Conservation (phyloP, 2,113 vertebrate genomes). For the Leucosticte australis region DNA sequence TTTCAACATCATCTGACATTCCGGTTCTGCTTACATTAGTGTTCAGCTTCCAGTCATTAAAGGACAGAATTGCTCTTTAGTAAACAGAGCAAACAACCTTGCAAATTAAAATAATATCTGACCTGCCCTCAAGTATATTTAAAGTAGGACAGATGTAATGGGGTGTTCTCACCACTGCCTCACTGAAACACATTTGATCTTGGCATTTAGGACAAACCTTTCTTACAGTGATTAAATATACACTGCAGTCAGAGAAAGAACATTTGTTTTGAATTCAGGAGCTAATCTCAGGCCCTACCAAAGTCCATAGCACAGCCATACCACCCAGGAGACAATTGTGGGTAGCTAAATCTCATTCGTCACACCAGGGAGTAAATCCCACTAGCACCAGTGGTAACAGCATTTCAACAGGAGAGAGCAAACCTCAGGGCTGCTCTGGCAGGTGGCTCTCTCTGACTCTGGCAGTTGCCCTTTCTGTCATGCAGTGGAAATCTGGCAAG, state of each 20-base stretch:
- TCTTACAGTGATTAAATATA: background rate
- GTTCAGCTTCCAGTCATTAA: slow-evolving; percentile 54
- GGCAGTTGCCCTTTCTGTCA: background rate
- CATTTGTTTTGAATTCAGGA: background rate
- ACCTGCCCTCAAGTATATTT: slow-evolving; percentile 22
- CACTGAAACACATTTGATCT: background rate
- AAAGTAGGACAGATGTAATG: slow-evolving; percentile 28
- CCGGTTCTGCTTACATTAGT: slow-evolving; percentile 58
- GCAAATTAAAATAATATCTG: slow-evolving; percentile 33
- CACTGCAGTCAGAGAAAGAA: background rate
- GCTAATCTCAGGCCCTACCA: background rate
- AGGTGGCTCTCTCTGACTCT: background rate
- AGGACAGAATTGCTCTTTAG: slow-evolving; percentile 48
- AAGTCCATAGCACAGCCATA: background rate
- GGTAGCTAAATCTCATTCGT: background rate
- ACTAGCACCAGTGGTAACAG: background rate
- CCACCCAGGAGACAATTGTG: background rate
- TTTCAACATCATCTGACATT: slow-evolving; percentile 76
- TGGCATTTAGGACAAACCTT: background rate
- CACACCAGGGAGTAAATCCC: background rate
- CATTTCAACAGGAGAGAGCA: background rate
- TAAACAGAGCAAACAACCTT: slow-evolving; percentile 19
- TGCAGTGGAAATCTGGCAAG: background rate
- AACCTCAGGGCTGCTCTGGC: background rate
- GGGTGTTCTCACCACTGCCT: background rate